Conservation (phyloP, 2,797 vertebrate genomes). For the Zenarchopterus dispar region DNA sequence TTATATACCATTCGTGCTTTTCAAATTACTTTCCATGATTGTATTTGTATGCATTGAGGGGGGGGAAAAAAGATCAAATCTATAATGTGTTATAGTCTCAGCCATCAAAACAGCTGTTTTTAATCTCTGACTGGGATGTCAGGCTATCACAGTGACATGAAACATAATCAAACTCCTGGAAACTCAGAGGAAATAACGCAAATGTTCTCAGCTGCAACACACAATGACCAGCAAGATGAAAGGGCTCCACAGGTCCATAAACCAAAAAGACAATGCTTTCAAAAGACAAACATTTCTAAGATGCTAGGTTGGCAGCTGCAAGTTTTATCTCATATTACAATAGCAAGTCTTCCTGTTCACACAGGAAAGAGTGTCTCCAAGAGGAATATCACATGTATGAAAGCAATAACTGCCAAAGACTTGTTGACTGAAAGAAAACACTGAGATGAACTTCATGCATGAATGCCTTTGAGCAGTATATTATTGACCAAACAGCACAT, state of each 20-base stretch:
- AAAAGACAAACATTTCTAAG: not conserved
- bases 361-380: not conserved
- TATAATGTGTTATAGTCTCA: not conserved
- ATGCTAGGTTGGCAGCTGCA: not conserved
- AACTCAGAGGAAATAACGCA: not conserved
- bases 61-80: too few species aligned
- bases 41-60: too few species aligned
- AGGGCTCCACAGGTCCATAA: not conserved
- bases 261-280: not conserved
- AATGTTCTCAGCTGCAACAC: not conserved
- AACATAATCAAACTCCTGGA: conserved; percentile 1
- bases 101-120: conserved; percentile 5
- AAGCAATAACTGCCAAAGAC: not conserved
- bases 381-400: not conserved
- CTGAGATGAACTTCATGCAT: too few species aligned
- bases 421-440: not conserved
- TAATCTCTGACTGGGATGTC: not conserved
- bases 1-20: too few species aligned
- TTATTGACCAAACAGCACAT: not conserved
- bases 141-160: not conserved
- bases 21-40: too few species aligned
- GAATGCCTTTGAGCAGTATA: not conserved
- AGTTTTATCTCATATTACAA: not conserved
- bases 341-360: not conserved
- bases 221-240: not conserved